phyloP scores from a whole-genome alignment of 92 coral and sea anemone species.

The Zoanthus solanderi region DNA sequence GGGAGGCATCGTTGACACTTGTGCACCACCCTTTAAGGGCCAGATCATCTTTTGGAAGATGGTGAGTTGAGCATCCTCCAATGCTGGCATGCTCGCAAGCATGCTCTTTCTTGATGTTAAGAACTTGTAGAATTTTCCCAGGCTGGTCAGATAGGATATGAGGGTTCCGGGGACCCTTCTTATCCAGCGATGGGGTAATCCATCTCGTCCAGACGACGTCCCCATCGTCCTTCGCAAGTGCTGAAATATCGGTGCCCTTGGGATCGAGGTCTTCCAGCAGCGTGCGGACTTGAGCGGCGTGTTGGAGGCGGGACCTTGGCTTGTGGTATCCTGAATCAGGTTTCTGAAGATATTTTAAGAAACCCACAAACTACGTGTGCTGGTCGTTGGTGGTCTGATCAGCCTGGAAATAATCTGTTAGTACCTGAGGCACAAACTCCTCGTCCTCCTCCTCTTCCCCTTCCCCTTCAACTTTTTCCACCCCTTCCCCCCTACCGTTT shows the following conservation, averaged over 20 bases:
- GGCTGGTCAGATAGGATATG: not conserved
- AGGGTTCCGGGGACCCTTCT: conserved; percentile 20
- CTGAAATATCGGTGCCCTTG: not conserved
- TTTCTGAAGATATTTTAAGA: not conserved
- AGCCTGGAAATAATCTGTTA: not conserved
- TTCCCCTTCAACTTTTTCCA: not conserved
- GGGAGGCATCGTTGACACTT: not conserved
- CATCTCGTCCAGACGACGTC: not conserved
- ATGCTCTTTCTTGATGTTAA: not conserved
- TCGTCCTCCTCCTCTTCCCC: conserved; percentile 1
- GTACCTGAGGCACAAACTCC: not conserved
- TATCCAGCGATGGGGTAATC: not conserved
- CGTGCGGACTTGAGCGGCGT: not conserved
- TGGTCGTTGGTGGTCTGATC: not conserved
- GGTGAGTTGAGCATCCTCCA: not conserved
- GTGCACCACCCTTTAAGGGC: conserved; percentile 30
- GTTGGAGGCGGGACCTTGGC: not conserved
- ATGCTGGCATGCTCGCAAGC: not conserved
- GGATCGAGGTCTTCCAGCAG: conserved; percentile 19
- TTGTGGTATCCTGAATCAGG: conserved; percentile 4
- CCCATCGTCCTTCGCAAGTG: not conserved
- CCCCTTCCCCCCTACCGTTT: not conserved
- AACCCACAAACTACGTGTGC: not conserved
- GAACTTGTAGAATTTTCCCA: not conserved
- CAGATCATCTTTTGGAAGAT: not conserved